Percentiles rank a stretch among this genome's conserved stretches.
These are phyloP conservation scores for Alcedo quadribrachys DNA, from an alignment of 2,797 vertebrate species.

Conservation along the genomic window DNA sequence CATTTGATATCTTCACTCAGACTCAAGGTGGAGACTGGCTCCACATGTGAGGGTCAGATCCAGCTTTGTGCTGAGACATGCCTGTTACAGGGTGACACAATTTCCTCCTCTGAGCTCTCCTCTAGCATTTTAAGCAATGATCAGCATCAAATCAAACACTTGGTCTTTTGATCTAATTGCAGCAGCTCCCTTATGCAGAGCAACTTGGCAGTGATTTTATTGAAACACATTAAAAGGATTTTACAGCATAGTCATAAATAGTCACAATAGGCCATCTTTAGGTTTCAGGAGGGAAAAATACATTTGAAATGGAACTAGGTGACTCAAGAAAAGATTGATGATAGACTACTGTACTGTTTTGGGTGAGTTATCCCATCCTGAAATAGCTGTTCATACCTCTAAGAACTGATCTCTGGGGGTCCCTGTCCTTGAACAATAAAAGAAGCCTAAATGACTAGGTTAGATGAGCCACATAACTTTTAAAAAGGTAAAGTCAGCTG, in stretches of 20 bases:
- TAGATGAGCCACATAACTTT: background rate
- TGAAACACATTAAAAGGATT: conserved; percentile 27
- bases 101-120: background rate
- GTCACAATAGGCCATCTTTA: conserved; percentile 3
- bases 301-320: background rate
- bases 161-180: conserved; percentile 1
- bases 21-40: background rate
- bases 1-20: background rate
- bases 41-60: background rate
- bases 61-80: background rate
- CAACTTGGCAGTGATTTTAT: conserved; percentile 34
- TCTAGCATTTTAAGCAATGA: conserved; percentile 5
- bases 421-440: background rate
- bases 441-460: background rate
- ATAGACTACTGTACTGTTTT: background rate
- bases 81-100: background rate
- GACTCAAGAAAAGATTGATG: background rate
- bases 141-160: background rate
- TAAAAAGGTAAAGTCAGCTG: background rate
- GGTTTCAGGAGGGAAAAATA: conserved; percentile 9
- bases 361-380: background rate
- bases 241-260: conserved; percentile 40
- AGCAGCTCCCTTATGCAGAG: conserved; percentile 1
- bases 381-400: background rate
- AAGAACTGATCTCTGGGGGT: background rate